phyloP scores from a whole-genome alignment of 2,888 invertebrate species.

The Sericinus montela region DNA sequence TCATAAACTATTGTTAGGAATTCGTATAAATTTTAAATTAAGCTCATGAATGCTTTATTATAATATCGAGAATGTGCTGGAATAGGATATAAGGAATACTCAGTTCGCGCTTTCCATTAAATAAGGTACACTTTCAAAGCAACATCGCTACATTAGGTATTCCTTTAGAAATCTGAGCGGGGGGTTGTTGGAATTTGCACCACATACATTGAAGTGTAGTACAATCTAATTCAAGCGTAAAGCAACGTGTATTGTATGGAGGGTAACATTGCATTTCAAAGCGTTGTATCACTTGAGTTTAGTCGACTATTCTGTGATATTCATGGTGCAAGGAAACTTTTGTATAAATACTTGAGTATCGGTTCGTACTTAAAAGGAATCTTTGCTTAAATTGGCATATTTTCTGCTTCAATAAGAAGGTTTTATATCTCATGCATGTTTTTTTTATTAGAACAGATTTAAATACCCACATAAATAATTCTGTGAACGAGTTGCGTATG shows the following conservation, averaged over 20 bases:
- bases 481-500: no score
- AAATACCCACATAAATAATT: no score
- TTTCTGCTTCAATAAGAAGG: no score
- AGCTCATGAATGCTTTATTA: not conserved
- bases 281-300: not conserved
- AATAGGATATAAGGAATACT: not conserved
- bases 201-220: not conserved
- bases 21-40: not conserved
- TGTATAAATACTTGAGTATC: no score
- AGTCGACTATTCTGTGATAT: no score
- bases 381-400: no score
- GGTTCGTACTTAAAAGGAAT: no score
- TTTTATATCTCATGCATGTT: no score
- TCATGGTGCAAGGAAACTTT: no score
- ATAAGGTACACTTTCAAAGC: constrained; percentile 1
- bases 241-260: not conserved
- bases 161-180: constrained; percentile 16
- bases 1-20: not conserved
- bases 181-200: constrained; percentile 5
- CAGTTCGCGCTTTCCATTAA: not conserved
- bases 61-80: not conserved
- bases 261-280: not conserved
- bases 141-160: constrained; percentile 16
- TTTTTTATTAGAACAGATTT: no score
- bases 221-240: not conserved